Evolutionary conservation across 2,888 invertebrate genomes (phyloP), one percentile per base, ranked within the genome.

Genomic region (Cephus spinipes): DNA sequence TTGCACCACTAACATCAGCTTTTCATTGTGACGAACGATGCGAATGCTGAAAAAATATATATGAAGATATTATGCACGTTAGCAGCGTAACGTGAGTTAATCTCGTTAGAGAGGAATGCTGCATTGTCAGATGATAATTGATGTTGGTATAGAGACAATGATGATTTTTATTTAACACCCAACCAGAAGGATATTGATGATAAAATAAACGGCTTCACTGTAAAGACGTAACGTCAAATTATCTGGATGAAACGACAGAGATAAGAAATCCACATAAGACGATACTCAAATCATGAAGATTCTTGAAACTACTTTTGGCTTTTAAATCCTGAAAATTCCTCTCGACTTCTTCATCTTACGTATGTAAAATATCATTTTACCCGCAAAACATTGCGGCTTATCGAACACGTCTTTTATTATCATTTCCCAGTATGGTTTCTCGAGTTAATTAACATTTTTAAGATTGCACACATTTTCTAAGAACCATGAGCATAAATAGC

Each of bases 361-460:
- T 35, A 35, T 12, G 3, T 35, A 35, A 35, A 12, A 32, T 12
- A n/a, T 33, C 1, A 12, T 71, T 30, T n/a, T 23, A 23, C 0
- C 15, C 23, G 23, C 23, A 9, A 55, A 55, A 55, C 31, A 71
- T 75, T 32, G 34, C 40, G 35, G 73, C 32, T 78, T 71, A 75
- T 78, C 73, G 73, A 36, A 36, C 69, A 11, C 75, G 69, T 77
- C 74, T 76, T 77, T 69, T 73, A 23, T 55, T 23, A 55, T 55
- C 23, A 23, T 55, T 55, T 55, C 55, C 3, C 6, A 9, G 55
- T 23, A 23, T 55, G n/a, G 9, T 75, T 32, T 71, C 12, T 35
- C 30, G 55, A 55, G 55, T 55, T 23, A 23, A 55, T 55, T 55
- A 23, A 9, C 2, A 55, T 23, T 55, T 55, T 55, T 0, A 2